phyloP scores from a whole-genome alignment of 2,888 invertebrate genomes.

The Euplexia lucipara region DNA sequence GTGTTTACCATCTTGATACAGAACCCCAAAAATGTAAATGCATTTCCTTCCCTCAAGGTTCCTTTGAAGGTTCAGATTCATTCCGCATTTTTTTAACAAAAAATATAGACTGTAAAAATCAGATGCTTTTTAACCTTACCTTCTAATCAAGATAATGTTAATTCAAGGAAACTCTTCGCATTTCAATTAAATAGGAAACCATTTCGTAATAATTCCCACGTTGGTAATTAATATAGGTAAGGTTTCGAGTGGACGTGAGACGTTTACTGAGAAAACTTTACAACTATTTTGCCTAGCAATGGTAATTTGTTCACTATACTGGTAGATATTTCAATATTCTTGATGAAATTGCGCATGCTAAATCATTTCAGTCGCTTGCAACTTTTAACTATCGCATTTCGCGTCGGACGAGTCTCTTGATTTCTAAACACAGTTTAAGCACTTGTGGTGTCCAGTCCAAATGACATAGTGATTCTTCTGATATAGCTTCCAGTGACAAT shows the following conservation, averaged over 20 bases:
- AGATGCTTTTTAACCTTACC: conserved; percentile 46
- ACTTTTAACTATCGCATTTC: background rate
- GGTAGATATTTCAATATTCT: background rate
- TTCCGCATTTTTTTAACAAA: conserved; percentile 41
- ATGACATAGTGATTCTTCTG: background rate
- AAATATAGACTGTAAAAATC: conserved; percentile 26
- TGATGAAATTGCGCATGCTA: background rate
- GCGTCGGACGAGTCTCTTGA: background rate
- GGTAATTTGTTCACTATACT: background rate
- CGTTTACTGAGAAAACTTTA: conserved; percentile 8
- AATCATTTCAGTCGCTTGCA: no score
- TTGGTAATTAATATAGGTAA: conserved; percentile 27
- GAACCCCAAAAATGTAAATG: conserved; percentile 52
- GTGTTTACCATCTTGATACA: no score
- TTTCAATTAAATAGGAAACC: conserved; percentile 47
- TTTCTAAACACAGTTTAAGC: background rate
- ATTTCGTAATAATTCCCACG: conserved; percentile 43
- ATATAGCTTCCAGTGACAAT: background rate
- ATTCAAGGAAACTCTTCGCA: conserved; percentile 50
- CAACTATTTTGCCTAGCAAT: conserved; percentile 1
- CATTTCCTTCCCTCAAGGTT: conserved; percentile 58
- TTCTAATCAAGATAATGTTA: conserved; percentile 51
- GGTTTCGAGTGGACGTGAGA: conserved; percentile 1
- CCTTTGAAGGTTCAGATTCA: conserved; percentile 55
- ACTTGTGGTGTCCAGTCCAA: background rate